A percentile compares a stretch with the other conserved stretches of the same genome.
Conservation (phyloP, 1,140 invertebrate genomes). For the Atopsyche davidsoni region DNA sequence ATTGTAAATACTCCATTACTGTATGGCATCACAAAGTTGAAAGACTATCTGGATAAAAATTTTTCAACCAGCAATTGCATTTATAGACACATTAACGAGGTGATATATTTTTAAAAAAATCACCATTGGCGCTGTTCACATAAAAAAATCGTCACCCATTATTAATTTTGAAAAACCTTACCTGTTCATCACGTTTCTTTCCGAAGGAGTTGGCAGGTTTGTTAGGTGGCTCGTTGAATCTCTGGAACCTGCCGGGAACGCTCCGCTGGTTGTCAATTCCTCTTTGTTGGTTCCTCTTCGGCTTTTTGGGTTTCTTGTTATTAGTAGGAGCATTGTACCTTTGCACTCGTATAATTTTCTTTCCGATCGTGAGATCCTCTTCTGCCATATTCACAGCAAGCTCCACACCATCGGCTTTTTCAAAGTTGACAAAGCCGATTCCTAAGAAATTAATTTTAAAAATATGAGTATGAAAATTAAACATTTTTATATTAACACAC, state of each 20-base stretch:
- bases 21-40: no score
- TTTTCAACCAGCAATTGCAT: no score
- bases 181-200: slow-evolving; percentile 25
- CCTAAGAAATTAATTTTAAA: slow-evolving; percentile 35
- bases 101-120: no score
- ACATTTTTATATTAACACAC: no score
- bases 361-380: slow-evolving; percentile 44
- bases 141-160: background rate
- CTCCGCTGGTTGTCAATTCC: slow-evolving; percentile 3
- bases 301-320: slow-evolving; percentile 1
- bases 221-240: slow-evolving; percentile 9
- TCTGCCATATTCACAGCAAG: slow-evolving; percentile 56
- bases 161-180: slow-evolving; percentile 3
- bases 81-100: no score
- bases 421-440: slow-evolving; percentile 59
- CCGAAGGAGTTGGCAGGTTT: background rate
- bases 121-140: no score
- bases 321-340: slow-evolving; percentile 31
- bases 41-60: no score
- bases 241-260: slow-evolving; percentile 8
- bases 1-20: no score
- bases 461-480: no score
- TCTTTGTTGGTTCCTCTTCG: slow-evolving; percentile 9
- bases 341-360: slow-evolving; percentile 42
- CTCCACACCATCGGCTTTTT: slow-evolving; percentile 53